Evolutionary conservation across 1,140 invertebrate species (phyloP), one percentile per base, ranked within the genome.

Genomic region (Hypsibius dujardini): DNA sequence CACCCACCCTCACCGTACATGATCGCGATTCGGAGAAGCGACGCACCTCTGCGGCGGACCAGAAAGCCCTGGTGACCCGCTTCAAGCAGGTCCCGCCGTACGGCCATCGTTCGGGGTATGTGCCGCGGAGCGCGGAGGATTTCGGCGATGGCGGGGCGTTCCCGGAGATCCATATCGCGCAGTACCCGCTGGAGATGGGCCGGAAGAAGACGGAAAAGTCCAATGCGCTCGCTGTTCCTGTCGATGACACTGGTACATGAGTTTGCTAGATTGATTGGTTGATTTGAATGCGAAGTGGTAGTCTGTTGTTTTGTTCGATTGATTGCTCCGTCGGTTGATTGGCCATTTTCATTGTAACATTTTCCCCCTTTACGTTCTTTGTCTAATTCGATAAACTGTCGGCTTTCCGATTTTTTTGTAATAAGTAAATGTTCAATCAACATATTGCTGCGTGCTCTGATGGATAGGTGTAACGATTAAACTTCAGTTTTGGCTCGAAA

Each of bases 101-200:
- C 84, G 93, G 94, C 1, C 87, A 93, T 75, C 85, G 95, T 74
- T 87, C 89, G 81, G 92, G 92, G 77, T 99, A 92, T 91, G 82
- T 96, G 2, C 95, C 95, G 15, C 80, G 94, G 72, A 85, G 83
- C 72, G 82, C 86, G 75, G 90, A 85, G 84, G 89, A 90, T 81
- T 91, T 86, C 84, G 85, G 85, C 76, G 95, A 98, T 87, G 96
- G 96, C 2, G 96, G 96, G 12, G 92, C 96, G 0, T 99, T 94
- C 81, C 95, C 96, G 1, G 96, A 99, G 82, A 95, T 98, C 72
- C 89, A 88, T 78, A 88, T 98, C 14, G 93, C 93, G 0, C 96
- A 99, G 77, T 95, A 93, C 82, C 96, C 96, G 0, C 79, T 98
- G 46, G 87, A 87, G 73, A 89, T 95, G 84, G 88, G 88, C 46